Evolutionary conservation across 2,113 vertebrate genomes (phyloP).

Genomic region (Corythaeola cristata): DNA sequence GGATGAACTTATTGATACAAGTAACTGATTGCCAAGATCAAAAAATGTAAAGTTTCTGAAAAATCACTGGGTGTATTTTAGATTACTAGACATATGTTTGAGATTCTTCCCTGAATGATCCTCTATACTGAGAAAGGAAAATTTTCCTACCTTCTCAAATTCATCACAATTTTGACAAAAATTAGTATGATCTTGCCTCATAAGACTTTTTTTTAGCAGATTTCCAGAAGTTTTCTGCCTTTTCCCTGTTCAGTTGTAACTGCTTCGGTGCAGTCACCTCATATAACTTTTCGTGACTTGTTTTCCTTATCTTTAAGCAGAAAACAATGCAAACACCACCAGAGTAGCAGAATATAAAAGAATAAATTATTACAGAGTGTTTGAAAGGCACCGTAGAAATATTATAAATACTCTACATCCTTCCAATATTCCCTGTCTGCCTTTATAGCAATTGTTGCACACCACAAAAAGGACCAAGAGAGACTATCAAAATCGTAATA

Average conservation of each 20-base stretch:
- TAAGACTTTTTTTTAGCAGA: background rate
- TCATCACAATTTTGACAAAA: background rate
- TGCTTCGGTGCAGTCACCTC: background rate
- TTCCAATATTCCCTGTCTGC: background rate
- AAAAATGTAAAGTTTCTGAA: conserved; percentile 8
- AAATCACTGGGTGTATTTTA: background rate
- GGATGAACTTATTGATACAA: conserved; percentile 35
- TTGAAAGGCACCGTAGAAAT: background rate
- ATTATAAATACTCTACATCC: background rate
- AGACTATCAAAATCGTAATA: background rate
- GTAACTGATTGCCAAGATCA: background rate
- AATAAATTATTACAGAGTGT: background rate
- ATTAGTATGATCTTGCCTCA: background rate
- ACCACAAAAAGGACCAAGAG: background rate
- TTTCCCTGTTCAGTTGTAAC: background rate
- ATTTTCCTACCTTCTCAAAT: background rate
- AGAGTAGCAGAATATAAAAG: background rate
- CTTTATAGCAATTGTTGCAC: background rate
- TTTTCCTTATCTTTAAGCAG: background rate
- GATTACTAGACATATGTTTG: background rate
- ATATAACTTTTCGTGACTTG: background rate
- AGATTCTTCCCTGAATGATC: background rate
- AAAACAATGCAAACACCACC: background rate
- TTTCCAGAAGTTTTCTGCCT: background rate
- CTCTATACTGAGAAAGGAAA: background rate